phyloP scores from a whole-genome alignment of 2,113 vertebrate species.

The Dasypus novemcinctus region DNA sequence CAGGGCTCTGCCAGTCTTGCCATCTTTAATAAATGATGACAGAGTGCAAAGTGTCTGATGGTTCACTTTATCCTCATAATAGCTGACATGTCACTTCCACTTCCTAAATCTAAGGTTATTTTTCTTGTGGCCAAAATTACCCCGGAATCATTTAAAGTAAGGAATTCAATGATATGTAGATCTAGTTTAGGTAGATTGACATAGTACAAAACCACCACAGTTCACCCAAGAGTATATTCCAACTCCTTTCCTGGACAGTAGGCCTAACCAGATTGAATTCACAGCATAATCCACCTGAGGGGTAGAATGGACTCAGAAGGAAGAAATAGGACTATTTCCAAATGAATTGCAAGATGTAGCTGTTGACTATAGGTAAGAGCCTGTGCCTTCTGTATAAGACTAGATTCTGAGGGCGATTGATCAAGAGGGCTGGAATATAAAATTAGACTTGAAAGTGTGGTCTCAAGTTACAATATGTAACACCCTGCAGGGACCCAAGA shows the following conservation, averaged over 20 bases:
- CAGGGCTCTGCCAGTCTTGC: not conserved
- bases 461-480: not conserved
- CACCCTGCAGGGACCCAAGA: not conserved
- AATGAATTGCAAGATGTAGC: not conserved
- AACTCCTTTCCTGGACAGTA: not conserved
- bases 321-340: not conserved
- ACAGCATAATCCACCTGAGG: not conserved
- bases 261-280: not conserved
- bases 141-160: not conserved
- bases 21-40: not conserved
- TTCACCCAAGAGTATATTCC: not conserved
- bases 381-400: not conserved
- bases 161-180: not conserved
- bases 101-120: not conserved
- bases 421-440: not conserved
- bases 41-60: not conserved
- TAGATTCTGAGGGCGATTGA: not conserved
- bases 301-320: not conserved
- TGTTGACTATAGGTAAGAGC: not conserved
- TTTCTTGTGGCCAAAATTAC: not conserved
- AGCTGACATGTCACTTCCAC: no score
- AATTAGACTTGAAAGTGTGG: not conserved
- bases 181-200: not conserved
- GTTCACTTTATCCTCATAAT: no score
- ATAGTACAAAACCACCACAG: not conserved